Base-by-base conservation (phyloP, 2,797 vertebrate genomes). In the Limosa lapponica region DNA sequence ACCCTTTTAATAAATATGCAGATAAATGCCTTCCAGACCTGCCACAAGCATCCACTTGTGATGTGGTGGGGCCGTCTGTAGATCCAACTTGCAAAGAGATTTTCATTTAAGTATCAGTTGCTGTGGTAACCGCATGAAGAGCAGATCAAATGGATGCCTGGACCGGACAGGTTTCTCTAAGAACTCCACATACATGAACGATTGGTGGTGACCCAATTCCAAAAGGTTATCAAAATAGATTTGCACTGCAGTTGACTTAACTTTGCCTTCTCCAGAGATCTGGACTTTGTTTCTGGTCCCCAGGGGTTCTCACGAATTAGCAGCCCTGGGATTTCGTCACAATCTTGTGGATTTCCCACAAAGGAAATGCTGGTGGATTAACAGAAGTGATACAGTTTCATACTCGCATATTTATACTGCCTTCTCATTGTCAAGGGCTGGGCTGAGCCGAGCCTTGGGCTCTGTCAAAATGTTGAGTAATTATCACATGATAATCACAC, bases 391-490 rank as follows among this genome's bases (percentile, higher is more conserved):
- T 62, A 25, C 54, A 67, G 89, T 57, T 88, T 93, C 92, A 30
- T 75, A 34, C 52, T 66, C 34, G 5, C 30, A 12, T 94, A 75
- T 93, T 96, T 91, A 24, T 80, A 70, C 59, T 96, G 66, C 52
- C 48, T 79, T 41, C 82, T 91, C 64, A 67, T 48, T 75, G 83
- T 87, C 85, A 90, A 96, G 95, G 91, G 91, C 73, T 95, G 95
- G 95, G 93, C 92, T 92, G 78, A 90, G 86, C 75, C 2, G 39
- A 90, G 97, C 94, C 87, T 87, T 94, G 52, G 67, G 95, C 89
- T 93, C 91, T 94, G 95, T 96, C 93, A 95, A 94, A 96, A 74
- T 14, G 66, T 97, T 97, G 96, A 87, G 94, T 95, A 97, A 97
- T 93, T 96, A 73, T 93, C 84, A 86, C 91, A 84, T 91, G 95